These are phyloP conservation scores for Gymnarchus niloticus DNA, from an alignment of 2,113 vertebrate species.

Conservation along the genomic window DNA sequence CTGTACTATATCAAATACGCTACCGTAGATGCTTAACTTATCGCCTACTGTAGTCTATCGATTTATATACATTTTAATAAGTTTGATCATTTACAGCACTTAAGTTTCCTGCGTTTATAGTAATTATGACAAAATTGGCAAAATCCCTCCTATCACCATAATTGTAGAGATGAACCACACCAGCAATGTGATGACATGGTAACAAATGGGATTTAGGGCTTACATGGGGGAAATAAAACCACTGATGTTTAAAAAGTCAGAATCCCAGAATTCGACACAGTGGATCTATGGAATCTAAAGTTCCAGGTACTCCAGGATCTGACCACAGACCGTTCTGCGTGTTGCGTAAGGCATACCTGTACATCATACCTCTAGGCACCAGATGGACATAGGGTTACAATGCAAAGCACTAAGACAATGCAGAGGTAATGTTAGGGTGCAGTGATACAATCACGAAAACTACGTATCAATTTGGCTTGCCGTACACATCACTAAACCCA, in stretches of 20 bases:
- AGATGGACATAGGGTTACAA: background rate
- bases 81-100: background rate
- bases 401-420: background rate
- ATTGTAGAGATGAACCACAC: background rate
- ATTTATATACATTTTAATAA: no score
- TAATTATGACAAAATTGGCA: background rate
- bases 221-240: background rate
- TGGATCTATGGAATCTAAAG: background rate
- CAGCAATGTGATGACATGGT: background rate
- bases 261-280: background rate
- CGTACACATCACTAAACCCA: background rate
- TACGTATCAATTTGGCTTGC: background rate
- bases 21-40: background rate
- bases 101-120: no score
- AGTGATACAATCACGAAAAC: background rate
- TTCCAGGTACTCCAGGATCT: background rate
- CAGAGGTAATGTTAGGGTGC: background rate
- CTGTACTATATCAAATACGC: background rate
- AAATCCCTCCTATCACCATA: background rate
- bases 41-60: background rate
- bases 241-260: background rate
- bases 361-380: background rate
- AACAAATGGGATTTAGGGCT: slow-evolving; percentile 1
- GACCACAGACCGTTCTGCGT: background rate
- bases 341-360: background rate